Evolutionary conservation across 92 coral and sea anemone genomes (phyloP), one percentile per base, ranked within the genome.

Genomic region (Scolanthus callimorphus): DNA sequence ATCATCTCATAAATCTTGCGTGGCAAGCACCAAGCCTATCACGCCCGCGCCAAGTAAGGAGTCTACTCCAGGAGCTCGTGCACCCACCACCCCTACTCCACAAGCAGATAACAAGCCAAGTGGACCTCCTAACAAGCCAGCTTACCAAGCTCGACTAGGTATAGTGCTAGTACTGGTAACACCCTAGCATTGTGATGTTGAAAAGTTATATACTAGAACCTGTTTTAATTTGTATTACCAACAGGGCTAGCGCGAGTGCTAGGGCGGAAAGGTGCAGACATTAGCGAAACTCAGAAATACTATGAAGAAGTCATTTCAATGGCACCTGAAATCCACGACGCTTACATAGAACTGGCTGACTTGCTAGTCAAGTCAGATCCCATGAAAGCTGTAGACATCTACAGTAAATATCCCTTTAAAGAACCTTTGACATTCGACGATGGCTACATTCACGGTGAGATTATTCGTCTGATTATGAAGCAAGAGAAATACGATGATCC

Each of bases 311-410:
- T 84, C 31, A 73, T 89, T 49, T 54, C 81, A 53, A 84, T 92
- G 94, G 98, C 89, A 22, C 98, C 98, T 4, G 78, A 79, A 11
- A 73, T 89, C 19, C 96, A 92, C 38, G 98, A 92, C 52, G 98
- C 98, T 3, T 92, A 92, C 85, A 92, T 92, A 57, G 98, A 92
- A 49, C 74, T 92, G 22, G 98, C 96, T 2, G 98, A 92, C 45
- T 68, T 85, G 20, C 57, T 89, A 60, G 63, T 92, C 58, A 89
- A 89, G 61, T 49, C 83, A 26, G 90, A 92, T 55, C 96, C 98
- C 6, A 69, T 89, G 89, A 83, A 79, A 39, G 96, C 98, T 1
- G 98, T 92, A 9, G 98, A 89, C 50, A 69, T 80, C 19, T 84
- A 84, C 50, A 41, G 77, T 55, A 79, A 73, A 63, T 88, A 81